phyloP scores from a whole-genome alignment of 2,888 invertebrate genomes.

The Fragum whitleyi region DNA sequence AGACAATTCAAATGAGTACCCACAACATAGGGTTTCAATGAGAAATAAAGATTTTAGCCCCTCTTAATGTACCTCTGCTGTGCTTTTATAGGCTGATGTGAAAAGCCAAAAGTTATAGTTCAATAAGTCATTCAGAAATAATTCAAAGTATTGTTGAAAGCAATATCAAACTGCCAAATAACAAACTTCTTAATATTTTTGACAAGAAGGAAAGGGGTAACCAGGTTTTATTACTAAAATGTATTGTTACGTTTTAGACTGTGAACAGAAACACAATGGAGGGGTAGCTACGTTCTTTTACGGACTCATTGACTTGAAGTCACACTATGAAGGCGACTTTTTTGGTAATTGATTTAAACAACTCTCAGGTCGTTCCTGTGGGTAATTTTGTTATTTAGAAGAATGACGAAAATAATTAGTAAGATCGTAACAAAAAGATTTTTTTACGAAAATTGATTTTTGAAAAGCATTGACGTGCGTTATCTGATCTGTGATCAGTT shows the following conservation, averaged over 20 bases:
- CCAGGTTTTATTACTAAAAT: too few relatives aligned
- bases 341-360: conserved; percentile 58
- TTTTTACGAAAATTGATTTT: conserved; percentile 53
- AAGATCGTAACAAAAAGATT: conserved; percentile 44
- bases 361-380: conserved; percentile 44
- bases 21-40: too few relatives aligned
- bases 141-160: too few relatives aligned
- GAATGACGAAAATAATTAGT: conserved; percentile 55
- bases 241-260: conserved; percentile 4
- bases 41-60: too few relatives aligned
- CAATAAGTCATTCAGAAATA: too few relatives aligned
- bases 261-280: conserved; percentile 18
- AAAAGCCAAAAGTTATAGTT: too few relatives aligned
- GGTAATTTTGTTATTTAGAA: conserved; percentile 44
- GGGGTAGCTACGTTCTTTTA: conserved; percentile 4
- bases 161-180: too few relatives aligned
- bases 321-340: conserved; percentile 1
- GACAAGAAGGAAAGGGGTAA: not conserved
- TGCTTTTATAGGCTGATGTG: too few relatives aligned
- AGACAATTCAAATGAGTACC: too few relatives aligned
- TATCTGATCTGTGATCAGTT: conserved; percentile 24
- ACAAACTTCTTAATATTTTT: too few relatives aligned
- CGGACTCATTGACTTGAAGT: conserved; percentile 11
- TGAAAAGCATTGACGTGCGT: conserved; percentile 38
- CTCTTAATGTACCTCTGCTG: too few relatives aligned